A percentile compares a stretch with the other conserved stretches of the same genome.
phyloP scores from a whole-genome alignment of 1,140 invertebrate genomes.

The Arion vulgaris region DNA sequence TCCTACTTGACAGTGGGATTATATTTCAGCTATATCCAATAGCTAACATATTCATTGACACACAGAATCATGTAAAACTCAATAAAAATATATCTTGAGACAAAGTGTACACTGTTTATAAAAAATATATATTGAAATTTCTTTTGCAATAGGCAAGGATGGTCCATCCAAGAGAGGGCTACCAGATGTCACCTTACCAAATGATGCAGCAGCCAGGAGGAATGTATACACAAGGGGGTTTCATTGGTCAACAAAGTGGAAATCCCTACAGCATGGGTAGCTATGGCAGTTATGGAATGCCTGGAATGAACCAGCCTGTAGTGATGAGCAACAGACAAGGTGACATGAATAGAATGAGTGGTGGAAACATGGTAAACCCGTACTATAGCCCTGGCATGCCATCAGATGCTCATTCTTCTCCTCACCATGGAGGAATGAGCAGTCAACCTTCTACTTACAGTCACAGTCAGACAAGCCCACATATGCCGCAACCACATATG shows the following conservation, averaged over 20 bases:
- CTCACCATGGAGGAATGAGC: slow-evolving; percentile 12
- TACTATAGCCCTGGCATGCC: slow-evolving; percentile 14
- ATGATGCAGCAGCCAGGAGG: slow-evolving; percentile 24
- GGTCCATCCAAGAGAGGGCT: slow-evolving; percentile 21
- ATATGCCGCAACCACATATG: slow-evolving; percentile 34
- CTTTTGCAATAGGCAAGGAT: slow-evolving; percentile 19
- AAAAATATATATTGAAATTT: too few species aligned
- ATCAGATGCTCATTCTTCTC: neutral
- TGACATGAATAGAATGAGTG: slow-evolving; percentile 15
- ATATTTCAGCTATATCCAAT: too few species aligned
- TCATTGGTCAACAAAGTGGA: neutral
- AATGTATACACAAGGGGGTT: slow-evolving; percentile 31
- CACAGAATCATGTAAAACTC: too few species aligned
- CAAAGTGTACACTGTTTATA: too few species aligned
- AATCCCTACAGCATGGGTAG: neutral
- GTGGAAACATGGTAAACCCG: slow-evolving; percentile 1
- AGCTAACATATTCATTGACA: too few species aligned
- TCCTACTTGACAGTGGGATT: too few species aligned
- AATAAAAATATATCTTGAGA: too few species aligned
- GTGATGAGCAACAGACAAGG: slow-evolving; percentile 1
- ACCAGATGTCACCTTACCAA: slow-evolving; percentile 29
- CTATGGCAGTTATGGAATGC: slow-evolving; percentile 24
- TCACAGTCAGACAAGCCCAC: slow-evolving; percentile 34
- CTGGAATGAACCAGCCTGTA: slow-evolving; percentile 4
- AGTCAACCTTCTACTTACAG: slow-evolving; percentile 8